A percentile compares a stretch with the other conserved stretches of the same genome.
Evolutionary conservation across 1,140 invertebrate species (phyloP).

Genomic region (Agraylea sexmaculata): DNA sequence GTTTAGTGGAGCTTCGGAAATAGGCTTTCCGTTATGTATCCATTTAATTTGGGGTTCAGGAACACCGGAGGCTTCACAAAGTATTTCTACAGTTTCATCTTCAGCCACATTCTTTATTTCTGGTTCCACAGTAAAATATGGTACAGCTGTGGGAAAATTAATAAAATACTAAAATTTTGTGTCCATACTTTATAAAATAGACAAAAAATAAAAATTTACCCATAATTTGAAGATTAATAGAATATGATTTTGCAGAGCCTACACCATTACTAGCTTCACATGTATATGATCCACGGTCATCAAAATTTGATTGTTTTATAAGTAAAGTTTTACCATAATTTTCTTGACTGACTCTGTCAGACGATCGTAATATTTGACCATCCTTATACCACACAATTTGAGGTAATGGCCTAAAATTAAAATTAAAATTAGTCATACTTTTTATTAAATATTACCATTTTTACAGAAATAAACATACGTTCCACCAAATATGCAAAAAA

Average conservation of each 20-base stretch:
- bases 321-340: constrained; percentile 89
- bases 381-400: constrained; percentile 79
- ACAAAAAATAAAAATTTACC: constrained; percentile 41
- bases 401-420: constrained; percentile 50
- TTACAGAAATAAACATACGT: constrained; percentile 49
- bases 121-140: constrained; percentile 88
- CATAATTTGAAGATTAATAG: constrained; percentile 69
- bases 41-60: constrained; percentile 88
- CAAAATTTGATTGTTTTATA: constrained; percentile 73
- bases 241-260: constrained; percentile 69
- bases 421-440: background rate
- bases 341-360: constrained; percentile 64
- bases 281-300: constrained; percentile 78
- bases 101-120: constrained; percentile 81
- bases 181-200: too few relatives aligned
- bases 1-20: constrained; percentile 65
- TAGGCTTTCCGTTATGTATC: constrained; percentile 92
- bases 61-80: constrained; percentile 76
- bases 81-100: constrained; percentile 77
- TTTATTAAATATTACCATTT: constrained; percentile 1
- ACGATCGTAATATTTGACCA: constrained; percentile 50
- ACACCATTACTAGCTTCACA: constrained; percentile 88
- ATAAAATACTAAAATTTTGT: background rate
- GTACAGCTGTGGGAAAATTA: constrained; percentile 49
- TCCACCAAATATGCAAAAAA: constrained; percentile 86